Base-by-base conservation (phyloP, 2,888 invertebrate species). In the Reticulitermes lucifugus region DNA sequence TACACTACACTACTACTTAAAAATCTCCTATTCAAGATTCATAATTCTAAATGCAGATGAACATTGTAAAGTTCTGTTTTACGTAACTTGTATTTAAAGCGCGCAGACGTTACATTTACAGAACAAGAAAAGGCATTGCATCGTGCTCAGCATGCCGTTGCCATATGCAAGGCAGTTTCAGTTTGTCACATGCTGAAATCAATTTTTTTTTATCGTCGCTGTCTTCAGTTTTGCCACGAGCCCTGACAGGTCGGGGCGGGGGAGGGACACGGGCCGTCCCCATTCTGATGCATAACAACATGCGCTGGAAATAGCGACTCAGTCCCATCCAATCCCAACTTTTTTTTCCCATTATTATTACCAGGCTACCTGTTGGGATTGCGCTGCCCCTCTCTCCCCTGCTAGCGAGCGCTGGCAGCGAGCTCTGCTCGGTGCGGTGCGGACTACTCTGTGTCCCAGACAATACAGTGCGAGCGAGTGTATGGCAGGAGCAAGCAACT, bases 291-390 rank as follows among this genome's bases (percentile, higher is more conserved):
- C 77, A 77, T 46, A 46, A 46, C 77, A 77, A 77, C 77, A 43
- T 77, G 77, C 77, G 77, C 77, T 77, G 41, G 73, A 21, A 73
- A 73, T 73, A 73, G 41, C 73, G 73, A 73, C 73, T 73, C 73
- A 73, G 77, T 77, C 77, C 77, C 77, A 77, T 77, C 77, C 77
- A 77, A 77, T 77, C 77, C 77, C 77, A 46, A 77, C 77, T 77
- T 77, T 77, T 65, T 77, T 77, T 77, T 51, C 35, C 77, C 77
- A 77, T 77, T 77, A 77, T 77, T 77, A 77, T 77, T 77, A 77
- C 9, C 77, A 46, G 21, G 43, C 77, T 77, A 77, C 77, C 77
- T 77, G 77, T 77, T 77, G 77, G 77, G 77, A 77, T 51, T 77
- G 77, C 77, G 77, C 77, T 41, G 2, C 51, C 51, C 43, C 43